Conservation (phyloP, 2,113 vertebrate genomes). For the Lepus europaeus region DNA sequence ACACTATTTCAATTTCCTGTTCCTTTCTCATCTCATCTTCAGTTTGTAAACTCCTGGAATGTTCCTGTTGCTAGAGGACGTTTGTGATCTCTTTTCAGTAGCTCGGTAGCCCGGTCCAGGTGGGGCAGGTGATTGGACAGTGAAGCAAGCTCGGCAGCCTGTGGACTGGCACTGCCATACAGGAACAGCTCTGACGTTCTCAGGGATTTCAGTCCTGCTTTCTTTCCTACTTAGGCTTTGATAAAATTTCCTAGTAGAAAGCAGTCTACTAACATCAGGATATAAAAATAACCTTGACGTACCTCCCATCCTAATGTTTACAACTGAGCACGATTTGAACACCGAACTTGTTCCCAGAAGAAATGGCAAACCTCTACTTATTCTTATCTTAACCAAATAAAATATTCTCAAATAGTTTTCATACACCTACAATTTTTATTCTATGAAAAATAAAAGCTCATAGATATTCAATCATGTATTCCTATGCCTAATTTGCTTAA, state of each 20-base stretch:
- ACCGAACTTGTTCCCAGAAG: neutral
- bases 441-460: neutral
- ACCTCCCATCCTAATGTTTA: neutral
- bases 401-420: constrained; percentile 9
- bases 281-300: neutral
- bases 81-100: neutral
- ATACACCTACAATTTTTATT: neutral
- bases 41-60: neutral
- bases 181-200: neutral
- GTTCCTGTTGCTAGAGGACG: neutral
- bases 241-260: neutral
- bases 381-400: constrained; percentile 24
- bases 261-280: neutral
- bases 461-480: neutral
- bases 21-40: neutral
- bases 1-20: neutral
- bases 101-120: neutral
- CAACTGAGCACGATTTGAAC: constrained; percentile 2
- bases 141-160: neutral
- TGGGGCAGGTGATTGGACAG: neutral
- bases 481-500: neutral
- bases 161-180: neutral
- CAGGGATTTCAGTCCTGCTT: neutral
- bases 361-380: neutral
- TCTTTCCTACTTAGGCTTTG: neutral